Base-by-base conservation (phyloP, 2,113 vertebrate genomes). In the Corapipo altera region DNA sequence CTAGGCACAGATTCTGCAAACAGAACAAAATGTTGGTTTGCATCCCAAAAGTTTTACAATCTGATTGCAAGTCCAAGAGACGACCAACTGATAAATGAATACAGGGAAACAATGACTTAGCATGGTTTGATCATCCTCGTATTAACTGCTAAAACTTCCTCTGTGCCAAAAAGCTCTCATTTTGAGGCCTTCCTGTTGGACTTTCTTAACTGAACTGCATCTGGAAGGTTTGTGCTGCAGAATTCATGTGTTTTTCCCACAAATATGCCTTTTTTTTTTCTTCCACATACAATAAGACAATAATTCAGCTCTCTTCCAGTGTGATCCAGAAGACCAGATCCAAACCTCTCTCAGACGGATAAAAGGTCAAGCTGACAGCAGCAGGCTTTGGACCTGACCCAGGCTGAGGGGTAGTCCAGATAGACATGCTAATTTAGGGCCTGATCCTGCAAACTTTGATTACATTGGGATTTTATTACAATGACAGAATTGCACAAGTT, bases 61-160 rank as follows among this genome's bases (percentile, higher is more conserved):
- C 18, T 5, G 52, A 86, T 64, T 1, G 0, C 76, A 84, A 84
- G 79, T 39, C 79, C 65, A 84, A 92, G 78, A 83, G 85, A 75
- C 2, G 1, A 80, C 83, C 76, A 84, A 81, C 73, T 78, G 92
- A 88, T 77, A 93, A 65, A 92, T 57, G 80, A 87, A 91, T 64
- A 49, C 12, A 70, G 57, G 65, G 90, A 96, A 96, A 94, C 79
- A 92, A 89, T 93, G 96, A 95, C 83, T 93, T 97, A 91, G 80
- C 57, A 44, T 1, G 4, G 86, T 75, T 93, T 95, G 73, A 89
- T 93, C 95, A 91, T 75, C 85, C 48, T 86, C 0, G 0, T 75
- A 76, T 91, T 89, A 93, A 83, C 87, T 86, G 88, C 88, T 86
- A 80, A 90, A 93, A 55, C 14, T 55, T 74, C 43, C 12, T 46